These are phyloP conservation scores for Macroglossus sobrinus DNA, from an alignment of 2,113 vertebrate species.

Conservation along the genomic window DNA sequence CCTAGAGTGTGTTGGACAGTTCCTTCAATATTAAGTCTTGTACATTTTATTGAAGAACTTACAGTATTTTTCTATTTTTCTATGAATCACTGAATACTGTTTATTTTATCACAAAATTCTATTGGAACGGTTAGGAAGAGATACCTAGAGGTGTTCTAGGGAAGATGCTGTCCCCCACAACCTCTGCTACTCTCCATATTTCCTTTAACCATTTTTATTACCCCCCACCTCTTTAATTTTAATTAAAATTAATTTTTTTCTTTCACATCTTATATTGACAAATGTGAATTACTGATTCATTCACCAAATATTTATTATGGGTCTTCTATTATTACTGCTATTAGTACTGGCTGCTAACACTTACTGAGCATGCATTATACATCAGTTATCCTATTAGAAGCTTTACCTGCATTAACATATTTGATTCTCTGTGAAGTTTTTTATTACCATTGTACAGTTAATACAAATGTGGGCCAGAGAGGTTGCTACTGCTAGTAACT, in stretches of 20 bases:
- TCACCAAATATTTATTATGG: background rate
- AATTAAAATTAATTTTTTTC: background rate
- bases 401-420: background rate
- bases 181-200: background rate
- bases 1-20: background rate
- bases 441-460: background rate
- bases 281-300: background rate
- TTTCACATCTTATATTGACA: background rate
- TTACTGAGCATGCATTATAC: background rate
- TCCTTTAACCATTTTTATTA: background rate
- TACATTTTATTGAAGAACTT: background rate
- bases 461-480: slow-evolving; percentile 18
- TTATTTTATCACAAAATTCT: slow-evolving; percentile 33
- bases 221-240: background rate
- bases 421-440: slow-evolving; percentile 23
- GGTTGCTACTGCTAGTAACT: background rate
- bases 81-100: background rate
- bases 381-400: background rate
- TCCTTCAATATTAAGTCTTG: background rate
- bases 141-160: background rate
- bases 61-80: slow-evolving; percentile 12
- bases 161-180: background rate
- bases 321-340: background rate
- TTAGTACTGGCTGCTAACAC: background rate
- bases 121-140: background rate